A percentile compares a stretch with the other conserved stretches of the same genome.
phyloP scores from a whole-genome alignment of 92 coral and sea anemone genomes.

The Zoanthus sansibaricus region DNA sequence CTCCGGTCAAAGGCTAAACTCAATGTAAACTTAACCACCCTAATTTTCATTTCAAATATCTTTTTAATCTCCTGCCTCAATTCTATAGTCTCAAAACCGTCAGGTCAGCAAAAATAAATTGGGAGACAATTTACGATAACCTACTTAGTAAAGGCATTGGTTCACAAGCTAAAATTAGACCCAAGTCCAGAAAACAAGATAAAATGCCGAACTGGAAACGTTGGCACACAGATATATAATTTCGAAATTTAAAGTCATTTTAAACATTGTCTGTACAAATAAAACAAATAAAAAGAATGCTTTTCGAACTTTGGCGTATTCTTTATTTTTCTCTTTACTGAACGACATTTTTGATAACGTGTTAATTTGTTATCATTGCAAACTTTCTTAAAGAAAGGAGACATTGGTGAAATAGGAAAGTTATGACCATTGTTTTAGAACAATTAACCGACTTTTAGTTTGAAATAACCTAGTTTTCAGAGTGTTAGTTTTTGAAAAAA shows the following conservation, averaged over 20 bases:
- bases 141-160: neutral
- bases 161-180: neutral
- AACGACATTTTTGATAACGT: neutral
- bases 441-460: conserved; percentile 35
- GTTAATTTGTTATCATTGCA: conserved; percentile 34
- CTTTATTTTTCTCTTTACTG: neutral
- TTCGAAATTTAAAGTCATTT: too few relatives aligned
- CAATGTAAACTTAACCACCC: neutral
- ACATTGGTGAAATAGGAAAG: neutral
- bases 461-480: neutral
- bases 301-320: neutral
- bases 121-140: neutral
- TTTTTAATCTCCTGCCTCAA: neutral
- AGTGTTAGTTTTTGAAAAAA: neutral
- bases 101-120: neutral
- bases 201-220: neutral
- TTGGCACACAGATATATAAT: neutral
- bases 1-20: neutral
- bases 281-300: neutral
- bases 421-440: neutral
- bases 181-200: neutral
- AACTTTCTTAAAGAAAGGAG: conserved; percentile 1
- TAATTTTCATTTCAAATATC: neutral
- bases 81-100: neutral
- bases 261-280: too few relatives aligned